Conservation (phyloP, 2,113 vertebrate genomes). For the Coturnix japonica region DNA sequence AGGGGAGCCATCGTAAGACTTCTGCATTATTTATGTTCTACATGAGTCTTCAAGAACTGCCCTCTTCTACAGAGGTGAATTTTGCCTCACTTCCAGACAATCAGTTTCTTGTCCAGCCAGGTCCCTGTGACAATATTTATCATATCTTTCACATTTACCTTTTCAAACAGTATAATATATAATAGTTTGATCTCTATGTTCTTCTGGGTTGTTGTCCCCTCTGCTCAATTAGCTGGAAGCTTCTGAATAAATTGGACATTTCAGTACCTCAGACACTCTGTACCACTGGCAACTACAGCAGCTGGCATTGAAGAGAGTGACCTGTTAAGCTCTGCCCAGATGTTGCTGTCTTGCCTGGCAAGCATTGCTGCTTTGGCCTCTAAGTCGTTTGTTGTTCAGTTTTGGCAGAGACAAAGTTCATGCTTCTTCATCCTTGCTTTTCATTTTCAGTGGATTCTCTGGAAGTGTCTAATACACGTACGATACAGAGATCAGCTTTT, state of each 20-base stretch:
- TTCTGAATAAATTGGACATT: background rate
- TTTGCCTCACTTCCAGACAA: background rate
- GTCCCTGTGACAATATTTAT: background rate
- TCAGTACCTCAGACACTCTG: accelerated
- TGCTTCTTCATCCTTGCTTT: background rate
- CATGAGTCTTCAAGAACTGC: background rate
- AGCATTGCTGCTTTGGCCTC: background rate
- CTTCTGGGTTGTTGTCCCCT: background rate
- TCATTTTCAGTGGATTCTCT: background rate
- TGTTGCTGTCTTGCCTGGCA: background rate
- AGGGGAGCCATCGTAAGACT: background rate
- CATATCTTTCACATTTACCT: background rate
- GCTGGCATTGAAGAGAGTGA: background rate
- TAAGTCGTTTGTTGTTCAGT: background rate
- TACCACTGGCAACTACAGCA: background rate
- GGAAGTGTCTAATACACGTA: background rate
- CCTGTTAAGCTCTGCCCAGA: background rate
- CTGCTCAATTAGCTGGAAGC: background rate
- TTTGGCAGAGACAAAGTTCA: background rate
- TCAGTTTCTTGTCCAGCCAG: background rate
- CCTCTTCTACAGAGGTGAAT: background rate
- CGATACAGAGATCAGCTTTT: background rate
- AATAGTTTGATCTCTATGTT: background rate
- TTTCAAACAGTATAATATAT: background rate
- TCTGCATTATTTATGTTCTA: background rate